Evolutionary conservation across 64 coral and sea anemone species (phyloP).

Genomic region (Acropora yongei): DNA sequence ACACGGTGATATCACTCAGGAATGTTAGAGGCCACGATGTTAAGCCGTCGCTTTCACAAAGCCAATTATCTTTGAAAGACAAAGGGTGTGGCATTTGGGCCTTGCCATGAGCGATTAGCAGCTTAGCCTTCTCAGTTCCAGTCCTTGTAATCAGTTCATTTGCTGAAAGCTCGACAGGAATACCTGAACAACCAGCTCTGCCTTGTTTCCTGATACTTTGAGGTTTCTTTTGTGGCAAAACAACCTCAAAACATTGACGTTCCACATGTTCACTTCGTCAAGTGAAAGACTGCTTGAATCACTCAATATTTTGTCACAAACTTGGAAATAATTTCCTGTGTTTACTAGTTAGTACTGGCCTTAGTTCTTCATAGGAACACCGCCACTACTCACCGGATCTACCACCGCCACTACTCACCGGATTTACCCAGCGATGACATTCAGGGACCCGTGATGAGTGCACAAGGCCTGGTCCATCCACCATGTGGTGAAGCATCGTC

Average conservation of each 20-base stretch:
- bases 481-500: no score
- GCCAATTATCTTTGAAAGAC: constrained; percentile 29
- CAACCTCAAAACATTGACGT: constrained; percentile 1
- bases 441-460: no score
- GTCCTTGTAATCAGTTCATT: not conserved
- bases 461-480: no score
- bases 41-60: constrained; percentile 40
- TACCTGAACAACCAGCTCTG: constrained; percentile 54
- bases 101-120: no score
- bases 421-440: no score
- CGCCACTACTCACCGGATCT: no score
- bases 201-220: constrained; percentile 33
- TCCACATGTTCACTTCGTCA: constrained; percentile 40
- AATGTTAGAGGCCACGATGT: constrained; percentile 76
- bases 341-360: not conserved
- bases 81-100: constrained; percentile 30
- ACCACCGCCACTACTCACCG: no score
- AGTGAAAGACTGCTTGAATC: constrained; percentile 10
- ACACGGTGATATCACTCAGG: constrained; percentile 30
- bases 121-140: no score
- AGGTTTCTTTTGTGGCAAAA: constrained; percentile 44
- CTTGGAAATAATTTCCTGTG: no score
- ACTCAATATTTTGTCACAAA: no score
- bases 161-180: constrained; percentile 11
- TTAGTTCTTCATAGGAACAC: not conserved